Percentiles rank a stretch among this genome's conserved stretches.
These are phyloP conservation scores for Recurvirostra avosetta DNA, from an alignment of 2,113 vertebrate species.

Conservation along the genomic window DNA sequence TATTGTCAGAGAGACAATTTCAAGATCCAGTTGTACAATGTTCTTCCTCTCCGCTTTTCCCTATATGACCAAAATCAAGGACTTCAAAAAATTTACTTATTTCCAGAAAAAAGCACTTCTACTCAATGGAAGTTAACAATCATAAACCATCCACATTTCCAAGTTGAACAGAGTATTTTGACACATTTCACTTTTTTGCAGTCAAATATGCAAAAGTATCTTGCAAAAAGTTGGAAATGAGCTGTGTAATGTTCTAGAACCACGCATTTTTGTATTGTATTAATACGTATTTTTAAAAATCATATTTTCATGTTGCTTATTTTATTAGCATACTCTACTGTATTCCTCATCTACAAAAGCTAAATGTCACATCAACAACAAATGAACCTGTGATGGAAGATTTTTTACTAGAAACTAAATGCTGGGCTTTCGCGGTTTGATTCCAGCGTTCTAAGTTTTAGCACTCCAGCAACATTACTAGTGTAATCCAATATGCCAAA, in stretches of 20 bases:
- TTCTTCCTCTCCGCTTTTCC: not conserved
- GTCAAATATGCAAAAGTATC: not conserved
- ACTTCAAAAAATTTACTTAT: not conserved
- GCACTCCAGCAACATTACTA: not conserved
- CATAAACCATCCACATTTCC: not conserved
- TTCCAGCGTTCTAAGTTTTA: not conserved
- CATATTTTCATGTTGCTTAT: not conserved
- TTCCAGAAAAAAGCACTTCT: not conserved
- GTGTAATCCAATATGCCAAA: not conserved
- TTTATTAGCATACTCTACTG: not conserved
- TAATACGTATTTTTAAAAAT: not conserved
- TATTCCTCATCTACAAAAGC: not conserved
- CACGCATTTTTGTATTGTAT: not conserved
- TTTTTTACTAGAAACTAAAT: not conserved
- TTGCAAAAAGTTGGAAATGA: not conserved
- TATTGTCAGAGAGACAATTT: not conserved
- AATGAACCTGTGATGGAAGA: not conserved
- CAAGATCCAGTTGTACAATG: not conserved
- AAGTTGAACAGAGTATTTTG: not conserved
- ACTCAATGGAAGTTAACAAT: not conserved
- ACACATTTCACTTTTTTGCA: not conserved
- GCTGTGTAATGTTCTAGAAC: not conserved
- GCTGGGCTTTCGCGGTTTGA: not conserved
- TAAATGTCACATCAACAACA: not conserved
- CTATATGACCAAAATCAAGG: not conserved